Conservation (phyloP, 1,140 invertebrate genomes). For the Diorhabda carinulata region DNA sequence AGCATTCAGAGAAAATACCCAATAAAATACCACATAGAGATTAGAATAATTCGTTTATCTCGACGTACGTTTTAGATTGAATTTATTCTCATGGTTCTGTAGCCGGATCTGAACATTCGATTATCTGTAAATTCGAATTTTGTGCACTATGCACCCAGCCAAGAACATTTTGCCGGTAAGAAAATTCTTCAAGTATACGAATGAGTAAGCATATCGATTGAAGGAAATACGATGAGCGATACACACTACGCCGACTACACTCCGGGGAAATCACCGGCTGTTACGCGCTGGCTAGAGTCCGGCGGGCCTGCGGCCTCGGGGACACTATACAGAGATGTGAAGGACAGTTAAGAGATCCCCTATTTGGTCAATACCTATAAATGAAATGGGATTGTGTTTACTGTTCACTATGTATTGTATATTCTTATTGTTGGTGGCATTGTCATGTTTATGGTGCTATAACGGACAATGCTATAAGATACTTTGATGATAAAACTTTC, state of each 20-base stretch:
- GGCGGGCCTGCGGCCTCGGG: background rate
- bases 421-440: background rate
- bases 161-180: background rate
- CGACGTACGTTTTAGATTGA: too few relatives aligned
- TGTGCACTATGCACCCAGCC: background rate
- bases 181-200: background rate
- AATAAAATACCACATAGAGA: too few relatives aligned
- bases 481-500: too few relatives aligned
- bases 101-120: background rate
- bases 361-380: background rate
- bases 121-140: background rate
- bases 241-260: background rate
- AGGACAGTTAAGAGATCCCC: conserved; percentile 1
- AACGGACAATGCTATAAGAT: too few relatives aligned
- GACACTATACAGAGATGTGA: background rate
- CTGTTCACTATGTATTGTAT: background rate
- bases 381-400: background rate
- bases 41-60: too few relatives aligned
- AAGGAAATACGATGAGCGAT: background rate
- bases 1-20: too few relatives aligned
- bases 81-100: too few relatives aligned
- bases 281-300: background rate
- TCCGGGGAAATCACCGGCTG: background rate
- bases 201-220: conserved; percentile 2
- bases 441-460: too few relatives aligned